phyloP scores from a whole-genome alignment of 1,140 invertebrate species.

The Macrosteles quadrilineatus region DNA sequence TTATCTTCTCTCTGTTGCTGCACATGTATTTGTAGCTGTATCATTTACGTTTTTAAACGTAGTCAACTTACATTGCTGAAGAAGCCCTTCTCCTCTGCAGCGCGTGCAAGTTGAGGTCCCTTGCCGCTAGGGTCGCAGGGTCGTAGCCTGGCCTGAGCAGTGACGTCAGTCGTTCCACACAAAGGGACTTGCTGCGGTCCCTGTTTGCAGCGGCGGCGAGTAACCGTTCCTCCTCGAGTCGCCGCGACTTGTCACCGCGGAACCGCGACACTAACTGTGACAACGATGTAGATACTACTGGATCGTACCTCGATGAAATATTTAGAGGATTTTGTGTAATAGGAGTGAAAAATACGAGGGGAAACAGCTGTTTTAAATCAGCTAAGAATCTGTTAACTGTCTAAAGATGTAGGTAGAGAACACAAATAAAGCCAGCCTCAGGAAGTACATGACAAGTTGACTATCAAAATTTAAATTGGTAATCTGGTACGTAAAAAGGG shows the following conservation, averaged over 20 bases:
- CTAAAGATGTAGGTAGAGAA: no score
- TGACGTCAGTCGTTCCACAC: constrained; percentile 40
- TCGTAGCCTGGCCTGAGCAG: constrained; percentile 38
- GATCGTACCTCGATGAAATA: background rate
- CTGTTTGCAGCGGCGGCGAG: constrained; percentile 9
- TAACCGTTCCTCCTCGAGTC: constrained; percentile 26
- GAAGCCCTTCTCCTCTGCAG: constrained; percentile 39
- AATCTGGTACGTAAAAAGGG: no score
- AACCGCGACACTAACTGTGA: constrained; percentile 32
- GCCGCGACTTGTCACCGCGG: constrained; percentile 21
- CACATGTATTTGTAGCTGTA: no score
- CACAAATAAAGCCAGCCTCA: no score
- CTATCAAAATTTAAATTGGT: no score
- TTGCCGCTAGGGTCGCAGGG: constrained; percentile 36
- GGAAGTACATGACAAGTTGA: no score
- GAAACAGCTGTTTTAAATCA: no score
- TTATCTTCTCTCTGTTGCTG: no score
- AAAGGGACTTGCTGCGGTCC: constrained; percentile 43
- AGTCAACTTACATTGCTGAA: constrained; percentile 41
- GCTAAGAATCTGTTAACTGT: no score
- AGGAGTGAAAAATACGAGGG: no score
- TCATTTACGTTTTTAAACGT: no score
- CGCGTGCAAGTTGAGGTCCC: constrained; percentile 39
- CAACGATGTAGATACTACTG: background rate
- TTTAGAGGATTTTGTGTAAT: background rate